Conservation (phyloP, 1,140 invertebrate genomes). For the Heliothis virescens region DNA sequence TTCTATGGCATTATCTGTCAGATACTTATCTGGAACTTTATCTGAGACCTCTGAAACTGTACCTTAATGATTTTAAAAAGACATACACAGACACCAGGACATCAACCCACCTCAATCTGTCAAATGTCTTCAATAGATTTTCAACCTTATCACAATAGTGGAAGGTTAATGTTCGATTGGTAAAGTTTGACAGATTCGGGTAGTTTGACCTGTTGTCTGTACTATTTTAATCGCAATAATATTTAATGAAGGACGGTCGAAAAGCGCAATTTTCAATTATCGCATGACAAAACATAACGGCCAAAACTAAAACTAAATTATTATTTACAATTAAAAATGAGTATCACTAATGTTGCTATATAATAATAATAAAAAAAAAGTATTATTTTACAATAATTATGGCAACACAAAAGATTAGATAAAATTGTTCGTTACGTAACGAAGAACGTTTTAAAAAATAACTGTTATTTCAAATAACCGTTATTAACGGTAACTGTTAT, state of each 20-base stretch:
- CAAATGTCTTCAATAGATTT: too few relatives aligned
- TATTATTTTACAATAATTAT: slow-evolving; percentile 33
- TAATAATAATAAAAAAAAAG: slow-evolving; percentile 4
- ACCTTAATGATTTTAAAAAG: too few relatives aligned
- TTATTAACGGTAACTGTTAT: neutral
- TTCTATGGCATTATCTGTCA: too few relatives aligned
- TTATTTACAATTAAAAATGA: slow-evolving; percentile 43
- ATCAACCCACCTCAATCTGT: neutral
- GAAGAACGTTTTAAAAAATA: neutral
- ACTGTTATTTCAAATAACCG: neutral
- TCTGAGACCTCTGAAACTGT: too few relatives aligned
- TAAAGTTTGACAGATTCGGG: too few relatives aligned
- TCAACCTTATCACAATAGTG: too few relatives aligned
- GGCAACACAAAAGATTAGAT: slow-evolving; percentile 34
- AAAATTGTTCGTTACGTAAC: slow-evolving; percentile 19
- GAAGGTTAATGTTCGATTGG: too few relatives aligned
- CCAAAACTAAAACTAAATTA: slow-evolving; percentile 41
- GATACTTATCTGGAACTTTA: too few relatives aligned
- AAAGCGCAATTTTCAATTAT: neutral
- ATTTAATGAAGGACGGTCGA: neutral
- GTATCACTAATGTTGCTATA: slow-evolving; percentile 43
- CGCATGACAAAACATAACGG: slow-evolving; percentile 23
- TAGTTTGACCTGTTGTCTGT: too few relatives aligned
- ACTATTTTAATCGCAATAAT: neutral
- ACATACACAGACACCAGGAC: neutral